A percentile compares a stretch with the other conserved stretches of the same genome.
Evolutionary conservation across 2,113 vertebrate genomes (phyloP).

Genomic region (Electrona antarctica): DNA sequence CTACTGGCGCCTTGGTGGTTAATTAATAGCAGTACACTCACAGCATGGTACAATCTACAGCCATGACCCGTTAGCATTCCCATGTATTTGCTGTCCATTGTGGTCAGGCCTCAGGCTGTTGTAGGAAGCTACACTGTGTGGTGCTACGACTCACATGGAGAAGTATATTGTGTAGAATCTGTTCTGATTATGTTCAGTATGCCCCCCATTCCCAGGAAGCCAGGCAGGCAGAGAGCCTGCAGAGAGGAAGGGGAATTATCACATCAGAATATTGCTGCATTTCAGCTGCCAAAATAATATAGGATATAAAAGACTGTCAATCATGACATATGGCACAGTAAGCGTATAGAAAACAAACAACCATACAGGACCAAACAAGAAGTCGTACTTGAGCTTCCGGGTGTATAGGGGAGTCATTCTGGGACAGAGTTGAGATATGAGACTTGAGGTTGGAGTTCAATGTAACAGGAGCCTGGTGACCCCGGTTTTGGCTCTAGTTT

Average conservation of each 20-base stretch:
- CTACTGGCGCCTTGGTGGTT: slow-evolving; percentile 29
- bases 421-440: slow-evolving; percentile 1
- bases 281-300: too few species aligned
- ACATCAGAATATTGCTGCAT: too few species aligned
- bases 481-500: background rate
- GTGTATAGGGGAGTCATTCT: background rate
- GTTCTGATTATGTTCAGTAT: slow-evolving; percentile 6
- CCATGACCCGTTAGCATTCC: slow-evolving; percentile 36
- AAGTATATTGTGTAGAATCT: slow-evolving; percentile 3
- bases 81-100: slow-evolving; percentile 28
- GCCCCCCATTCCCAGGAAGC: slow-evolving; percentile 6
- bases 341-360: background rate
- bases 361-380: background rate
- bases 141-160: slow-evolving; percentile 19
- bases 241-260: too few species aligned
- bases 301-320: too few species aligned
- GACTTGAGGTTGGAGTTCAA: slow-evolving; percentile 26
- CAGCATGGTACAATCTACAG: slow-evolving; percentile 48
- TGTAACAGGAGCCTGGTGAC: slow-evolving; percentile 13
- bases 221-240: slow-evolving; percentile 4
- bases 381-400: too few species aligned
- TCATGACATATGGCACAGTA: background rate
- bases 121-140: slow-evolving; percentile 1
- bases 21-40: slow-evolving; percentile 34
- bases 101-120: slow-evolving; percentile 44